phyloP scores from a whole-genome alignment of 2,888 invertebrate species.

The Amblyteles armatorius region DNA sequence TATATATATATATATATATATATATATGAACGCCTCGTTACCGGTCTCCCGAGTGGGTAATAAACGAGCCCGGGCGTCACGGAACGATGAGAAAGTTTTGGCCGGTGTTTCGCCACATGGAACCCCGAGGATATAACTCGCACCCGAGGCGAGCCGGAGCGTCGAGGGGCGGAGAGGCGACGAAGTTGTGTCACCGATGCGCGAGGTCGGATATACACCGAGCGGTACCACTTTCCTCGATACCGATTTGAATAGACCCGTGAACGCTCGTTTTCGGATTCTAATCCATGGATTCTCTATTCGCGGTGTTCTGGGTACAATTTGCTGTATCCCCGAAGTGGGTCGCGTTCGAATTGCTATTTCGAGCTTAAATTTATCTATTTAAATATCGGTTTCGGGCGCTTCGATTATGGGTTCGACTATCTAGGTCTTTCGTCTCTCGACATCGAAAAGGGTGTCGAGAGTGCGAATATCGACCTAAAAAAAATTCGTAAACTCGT shows the following conservation, averaged over 20 bases:
- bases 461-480: not conserved
- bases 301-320: not conserved
- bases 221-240: constrained; percentile 32
- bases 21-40: constrained; percentile 24
- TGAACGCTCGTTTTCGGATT: not conserved
- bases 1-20: not conserved
- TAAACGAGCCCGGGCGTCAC: constrained; percentile 64
- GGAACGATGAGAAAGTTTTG: constrained; percentile 71
- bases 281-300: not conserved
- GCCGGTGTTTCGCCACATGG: constrained; percentile 66
- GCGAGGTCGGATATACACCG: constrained; percentile 1
- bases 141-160: not conserved
- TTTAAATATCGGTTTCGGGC: not conserved
- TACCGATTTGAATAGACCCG: constrained; percentile 29
- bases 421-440: not conserved
- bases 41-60: constrained; percentile 51
- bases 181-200: constrained; percentile 63
- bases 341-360: constrained; percentile 3
- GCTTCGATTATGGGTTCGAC: constrained; percentile 2
- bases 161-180: constrained; percentile 16
- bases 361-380: not conserved
- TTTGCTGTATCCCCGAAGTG: not conserved
- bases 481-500: too few relatives aligned
- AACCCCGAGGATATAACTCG: constrained; percentile 47
- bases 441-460: not conserved